Evolutionary conservation across 53 echinoderm and acorn worm species (phyloP).

Genomic region (Antedon mediterranea): DNA sequence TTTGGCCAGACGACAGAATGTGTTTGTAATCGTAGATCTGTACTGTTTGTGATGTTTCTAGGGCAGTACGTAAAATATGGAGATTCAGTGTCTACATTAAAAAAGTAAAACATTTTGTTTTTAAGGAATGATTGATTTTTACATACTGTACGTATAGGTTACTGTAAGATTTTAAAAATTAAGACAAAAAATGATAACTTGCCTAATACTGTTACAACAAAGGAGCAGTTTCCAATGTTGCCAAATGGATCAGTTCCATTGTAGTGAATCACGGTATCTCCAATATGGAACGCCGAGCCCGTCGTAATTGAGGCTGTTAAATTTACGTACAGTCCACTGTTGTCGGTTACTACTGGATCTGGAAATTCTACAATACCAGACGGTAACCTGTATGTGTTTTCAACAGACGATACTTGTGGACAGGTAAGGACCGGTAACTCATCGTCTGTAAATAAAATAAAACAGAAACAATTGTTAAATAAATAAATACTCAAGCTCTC

Average conservation of each 20-base stretch:
- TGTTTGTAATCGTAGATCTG: not conserved
- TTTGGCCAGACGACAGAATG: not conserved
- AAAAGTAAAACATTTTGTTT: too few species aligned
- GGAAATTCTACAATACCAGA: not conserved
- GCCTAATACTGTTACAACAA: slow-evolving; percentile 20
- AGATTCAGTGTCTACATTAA: not conserved
- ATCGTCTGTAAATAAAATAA: not conserved
- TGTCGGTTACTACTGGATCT: not conserved
- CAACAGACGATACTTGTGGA: not conserved
- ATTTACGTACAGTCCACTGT: not conserved
- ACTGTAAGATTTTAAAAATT: too few species aligned
- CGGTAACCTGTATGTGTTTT: not conserved
- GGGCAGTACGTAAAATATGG: not conserved
- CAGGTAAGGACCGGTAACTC: not conserved
- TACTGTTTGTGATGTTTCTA: not conserved
- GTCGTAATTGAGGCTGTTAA: not conserved
- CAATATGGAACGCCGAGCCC: slow-evolving; percentile 1
- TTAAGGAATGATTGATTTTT: too few species aligned
- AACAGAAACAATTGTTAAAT: too few species aligned
- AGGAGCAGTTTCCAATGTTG: slow-evolving; percentile 8
- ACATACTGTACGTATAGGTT: too few species aligned
- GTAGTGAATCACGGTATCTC: slow-evolving; percentile 10
- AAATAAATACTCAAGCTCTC: too few species aligned
- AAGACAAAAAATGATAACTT: not conserved
- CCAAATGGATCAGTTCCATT: slow-evolving; percentile 13